phyloP scores from a whole-genome alignment of 2,888 invertebrate species.

The Amphimallon solstitiale region DNA sequence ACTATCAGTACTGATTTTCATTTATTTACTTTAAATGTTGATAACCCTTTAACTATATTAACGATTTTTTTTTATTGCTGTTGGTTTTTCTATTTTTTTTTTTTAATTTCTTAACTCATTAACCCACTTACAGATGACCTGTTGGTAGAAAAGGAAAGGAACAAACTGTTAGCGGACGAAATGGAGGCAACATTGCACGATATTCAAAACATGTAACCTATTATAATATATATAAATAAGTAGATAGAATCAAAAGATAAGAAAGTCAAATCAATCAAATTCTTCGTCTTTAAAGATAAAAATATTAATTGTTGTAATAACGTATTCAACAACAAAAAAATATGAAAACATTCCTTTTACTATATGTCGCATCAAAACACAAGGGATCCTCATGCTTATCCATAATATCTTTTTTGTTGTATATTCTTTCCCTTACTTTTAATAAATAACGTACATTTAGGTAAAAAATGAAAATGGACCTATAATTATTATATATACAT shows the following conservation, averaged over 20 bases:
- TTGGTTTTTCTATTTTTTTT: conserved; percentile 22
- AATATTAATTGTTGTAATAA: too few relatives aligned
- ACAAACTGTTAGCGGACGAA: conserved; percentile 96
- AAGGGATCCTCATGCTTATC: neutral
- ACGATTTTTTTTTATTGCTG: conserved; percentile 3
- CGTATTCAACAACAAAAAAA: neutral
- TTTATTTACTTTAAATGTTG: conserved; percentile 48
- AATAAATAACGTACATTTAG: neutral
- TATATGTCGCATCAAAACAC: neutral
- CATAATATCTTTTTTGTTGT: neutral
- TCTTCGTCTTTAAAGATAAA: neutral
- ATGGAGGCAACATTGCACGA: conserved; percentile 99
- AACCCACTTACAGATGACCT: conserved; percentile 88
- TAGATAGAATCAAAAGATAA: conserved; percentile 22
- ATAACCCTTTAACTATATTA: conserved; percentile 28
- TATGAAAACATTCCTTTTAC: neutral
- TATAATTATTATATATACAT: neutral
- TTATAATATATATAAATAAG: conserved; percentile 36
- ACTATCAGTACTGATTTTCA: conserved; percentile 40
- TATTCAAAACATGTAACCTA: conserved; percentile 96
- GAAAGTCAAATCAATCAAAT: conserved; percentile 1
- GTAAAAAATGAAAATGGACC: neutral
- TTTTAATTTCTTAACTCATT: conserved; percentile 33
- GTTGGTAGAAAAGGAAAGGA: conserved; percentile 93
- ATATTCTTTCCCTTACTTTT: conserved; percentile 2